Conservation (phyloP, 2,113 vertebrate species). For the Mastomys natalensis region DNA sequence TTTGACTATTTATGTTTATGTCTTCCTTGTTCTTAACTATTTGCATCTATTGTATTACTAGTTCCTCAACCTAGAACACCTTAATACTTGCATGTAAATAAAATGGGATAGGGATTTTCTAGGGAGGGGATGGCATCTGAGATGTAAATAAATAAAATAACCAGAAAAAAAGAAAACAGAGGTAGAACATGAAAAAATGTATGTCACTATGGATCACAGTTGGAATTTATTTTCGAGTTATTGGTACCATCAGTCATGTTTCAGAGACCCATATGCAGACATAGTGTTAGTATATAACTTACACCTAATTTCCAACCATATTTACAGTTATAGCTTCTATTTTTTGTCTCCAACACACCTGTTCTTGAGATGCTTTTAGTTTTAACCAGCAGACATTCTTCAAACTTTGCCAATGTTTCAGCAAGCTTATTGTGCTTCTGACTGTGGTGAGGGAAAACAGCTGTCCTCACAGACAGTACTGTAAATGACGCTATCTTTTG, state of each 20-base stretch:
- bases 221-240: slow-evolving; percentile 29
- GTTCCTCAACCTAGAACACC: too few relatives aligned
- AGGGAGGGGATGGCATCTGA: too few relatives aligned
- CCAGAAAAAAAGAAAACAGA: too few relatives aligned
- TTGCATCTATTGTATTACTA: too few relatives aligned
- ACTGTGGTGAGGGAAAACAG: slow-evolving; percentile 70
- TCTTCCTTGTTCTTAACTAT: too few relatives aligned
- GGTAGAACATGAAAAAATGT: not conserved
- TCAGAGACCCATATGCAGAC: not conserved
- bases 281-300: slow-evolving; percentile 36
- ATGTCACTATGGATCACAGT: not conserved
- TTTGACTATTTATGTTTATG: too few relatives aligned
- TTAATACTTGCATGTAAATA: too few relatives aligned
- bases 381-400: slow-evolving; percentile 71
- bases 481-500: slow-evolving; percentile 85
- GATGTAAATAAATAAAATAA: too few relatives aligned
- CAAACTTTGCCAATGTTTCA: slow-evolving; percentile 83
- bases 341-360: slow-evolving; percentile 20
- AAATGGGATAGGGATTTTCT: too few relatives aligned
- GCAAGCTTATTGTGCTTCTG: slow-evolving; percentile 61
- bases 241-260: slow-evolving; percentile 14
- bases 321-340: slow-evolving; percentile 42
- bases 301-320: slow-evolving; percentile 53
- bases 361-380: slow-evolving; percentile 70
- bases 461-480: slow-evolving; percentile 80